These are phyloP conservation scores for Ceratitis capitata DNA, from an alignment of 1,140 invertebrate species.

Conservation along the genomic window DNA sequence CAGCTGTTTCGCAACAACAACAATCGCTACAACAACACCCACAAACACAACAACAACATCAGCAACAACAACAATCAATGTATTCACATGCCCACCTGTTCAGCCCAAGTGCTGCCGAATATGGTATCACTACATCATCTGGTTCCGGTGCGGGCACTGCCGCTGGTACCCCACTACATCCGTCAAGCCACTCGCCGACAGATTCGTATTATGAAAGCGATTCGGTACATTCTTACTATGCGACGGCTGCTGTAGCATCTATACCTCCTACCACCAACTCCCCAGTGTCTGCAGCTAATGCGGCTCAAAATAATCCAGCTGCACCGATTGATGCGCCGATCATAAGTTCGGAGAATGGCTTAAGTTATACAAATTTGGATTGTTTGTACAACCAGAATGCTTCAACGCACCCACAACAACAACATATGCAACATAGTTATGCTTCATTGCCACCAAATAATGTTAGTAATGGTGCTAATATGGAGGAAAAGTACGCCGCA, in stretches of 20 bases:
- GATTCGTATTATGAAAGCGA: constrained; percentile 62
- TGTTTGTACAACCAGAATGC: constrained; percentile 66
- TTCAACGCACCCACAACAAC: constrained; percentile 43
- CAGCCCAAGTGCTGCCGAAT: constrained; percentile 63
- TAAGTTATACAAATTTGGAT: constrained; percentile 91
- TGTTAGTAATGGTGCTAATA: constrained; percentile 39
- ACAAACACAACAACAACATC: constrained; percentile 35
- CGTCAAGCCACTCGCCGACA: constrained; percentile 57
- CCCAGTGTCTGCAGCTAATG: constrained; percentile 58
- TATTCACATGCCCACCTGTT: constrained; percentile 54
- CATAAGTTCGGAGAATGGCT: constrained; percentile 83
- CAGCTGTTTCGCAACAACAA: constrained; percentile 42
- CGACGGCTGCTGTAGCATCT: constrained; percentile 59
- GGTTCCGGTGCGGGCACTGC: constrained; percentile 35
- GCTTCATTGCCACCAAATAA: constrained; percentile 45
- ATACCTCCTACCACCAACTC: constrained; percentile 59
- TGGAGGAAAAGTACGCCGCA: constrained; percentile 60
- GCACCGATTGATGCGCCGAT: constrained; percentile 69
- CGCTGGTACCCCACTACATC: constrained; percentile 53
- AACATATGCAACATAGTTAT: constrained; percentile 45
- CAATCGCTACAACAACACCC: constrained; percentile 43
- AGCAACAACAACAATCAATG: constrained; percentile 34
- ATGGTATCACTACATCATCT: constrained; percentile 59
- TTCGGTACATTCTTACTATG: constrained; percentile 60
- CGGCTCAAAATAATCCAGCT: constrained; percentile 51